A percentile compares a stretch with the other conserved stretches of the same genome.
Conservation (phyloP, 2,888 invertebrate species). For the Sphaerophoria taeniata region DNA sequence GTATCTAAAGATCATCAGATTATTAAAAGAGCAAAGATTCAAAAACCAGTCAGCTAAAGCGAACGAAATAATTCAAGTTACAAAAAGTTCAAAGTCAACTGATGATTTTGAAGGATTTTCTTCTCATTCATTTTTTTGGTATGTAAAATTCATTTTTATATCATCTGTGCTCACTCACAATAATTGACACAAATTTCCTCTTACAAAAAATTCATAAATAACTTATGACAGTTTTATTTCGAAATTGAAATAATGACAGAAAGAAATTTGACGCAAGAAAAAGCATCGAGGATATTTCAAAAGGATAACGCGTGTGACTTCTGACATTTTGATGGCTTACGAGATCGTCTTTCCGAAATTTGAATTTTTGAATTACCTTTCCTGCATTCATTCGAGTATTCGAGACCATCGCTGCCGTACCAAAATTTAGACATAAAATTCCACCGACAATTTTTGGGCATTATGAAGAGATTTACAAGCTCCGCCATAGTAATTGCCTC, state of each 20-base stretch:
- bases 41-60: background rate
- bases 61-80: background rate
- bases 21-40: constrained; percentile 15
- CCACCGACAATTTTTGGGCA: background rate
- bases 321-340: background rate
- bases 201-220: constrained; percentile 40
- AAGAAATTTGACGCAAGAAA: too few relatives aligned
- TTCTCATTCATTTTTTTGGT: background rate
- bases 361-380: background rate
- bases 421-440: background rate
- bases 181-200: constrained; percentile 33
- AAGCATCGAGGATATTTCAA: background rate
- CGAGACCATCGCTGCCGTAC: background rate
- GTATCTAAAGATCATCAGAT: constrained; percentile 46
- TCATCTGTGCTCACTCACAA: background rate
- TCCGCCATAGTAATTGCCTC: background rate
- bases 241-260: too few relatives aligned
- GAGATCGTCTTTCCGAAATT: background rate
- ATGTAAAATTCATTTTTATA: background rate
- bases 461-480: background rate
- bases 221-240: too few relatives aligned
- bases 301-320: background rate
- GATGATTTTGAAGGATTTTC: background rate
- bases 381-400: too few relatives aligned
- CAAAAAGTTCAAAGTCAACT: background rate